Evolutionary conservation across 2,888 invertebrate species (phyloP).

Genomic region (Lottia scabra): DNA sequence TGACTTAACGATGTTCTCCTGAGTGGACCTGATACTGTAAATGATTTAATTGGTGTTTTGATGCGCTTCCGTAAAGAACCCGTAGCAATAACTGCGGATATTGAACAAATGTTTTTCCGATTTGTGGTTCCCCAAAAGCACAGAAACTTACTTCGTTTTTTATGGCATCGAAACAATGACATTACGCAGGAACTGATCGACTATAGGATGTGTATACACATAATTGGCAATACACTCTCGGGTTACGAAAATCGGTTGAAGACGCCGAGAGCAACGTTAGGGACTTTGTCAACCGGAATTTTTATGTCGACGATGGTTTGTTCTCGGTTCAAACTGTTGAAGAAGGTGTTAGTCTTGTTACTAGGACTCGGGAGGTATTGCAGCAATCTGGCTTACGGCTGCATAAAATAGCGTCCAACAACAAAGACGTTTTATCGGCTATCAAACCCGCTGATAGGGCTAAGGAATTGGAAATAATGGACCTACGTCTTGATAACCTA

Average conservation of each 20-base stretch:
- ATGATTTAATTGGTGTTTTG: slow-evolving; percentile 30
- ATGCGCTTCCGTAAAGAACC: slow-evolving; percentile 26
- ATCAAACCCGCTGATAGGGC: slow-evolving; percentile 19
- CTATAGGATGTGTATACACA: slow-evolving; percentile 34
- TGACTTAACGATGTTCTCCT: background rate
- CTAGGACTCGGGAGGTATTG: slow-evolving; percentile 23
- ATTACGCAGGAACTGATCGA: slow-evolving; percentile 21
- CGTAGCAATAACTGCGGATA: slow-evolving; percentile 26
- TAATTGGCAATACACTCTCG: slow-evolving; percentile 34
- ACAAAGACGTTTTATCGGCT: slow-evolving; percentile 25
- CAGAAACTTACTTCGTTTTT: slow-evolving; percentile 28
- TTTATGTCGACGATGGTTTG: slow-evolving; percentile 36
- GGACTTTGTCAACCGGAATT: slow-evolving; percentile 28
- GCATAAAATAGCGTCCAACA: slow-evolving; percentile 35
- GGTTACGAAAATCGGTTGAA: slow-evolving; percentile 19
- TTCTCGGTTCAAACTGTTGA: slow-evolving; percentile 19
- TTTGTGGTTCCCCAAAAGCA: slow-evolving; percentile 29
- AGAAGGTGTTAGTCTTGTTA: slow-evolving; percentile 26
- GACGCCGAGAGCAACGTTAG: slow-evolving; percentile 16
- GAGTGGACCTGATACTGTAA: slow-evolving; percentile 18
- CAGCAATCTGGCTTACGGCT: slow-evolving; percentile 13
- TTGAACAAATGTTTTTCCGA: slow-evolving; percentile 32
- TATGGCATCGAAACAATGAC: slow-evolving; percentile 33
- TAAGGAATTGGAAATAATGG: slow-evolving; percentile 17
- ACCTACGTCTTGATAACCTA: slow-evolving; percentile 11